phyloP scores from a whole-genome alignment of 2,797 vertebrate species.

The Propithecus perrieri region DNA sequence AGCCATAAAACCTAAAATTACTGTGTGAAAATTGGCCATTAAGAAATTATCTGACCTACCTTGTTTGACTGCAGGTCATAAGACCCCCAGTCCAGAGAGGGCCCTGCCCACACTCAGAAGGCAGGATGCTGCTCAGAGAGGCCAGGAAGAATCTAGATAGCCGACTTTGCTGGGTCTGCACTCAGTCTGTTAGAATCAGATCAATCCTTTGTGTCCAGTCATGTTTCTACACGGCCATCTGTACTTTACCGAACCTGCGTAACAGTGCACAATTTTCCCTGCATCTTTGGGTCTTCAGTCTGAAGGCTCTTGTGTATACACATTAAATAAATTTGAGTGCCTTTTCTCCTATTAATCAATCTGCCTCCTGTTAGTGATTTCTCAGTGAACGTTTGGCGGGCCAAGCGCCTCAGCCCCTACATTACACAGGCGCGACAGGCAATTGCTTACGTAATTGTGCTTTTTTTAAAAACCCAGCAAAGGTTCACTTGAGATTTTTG shows the following conservation, averaged over 20 bases:
- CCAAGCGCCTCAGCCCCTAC: not conserved
- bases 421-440: not conserved
- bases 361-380: not conserved
- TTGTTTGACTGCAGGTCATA: not conserved
- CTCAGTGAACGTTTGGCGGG: not conserved
- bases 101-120: not conserved
- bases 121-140: not conserved
- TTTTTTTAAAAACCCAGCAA: not conserved
- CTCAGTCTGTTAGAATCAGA: not conserved
- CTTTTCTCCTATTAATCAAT: not conserved
- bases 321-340: not conserved
- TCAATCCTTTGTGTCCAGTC: not conserved
- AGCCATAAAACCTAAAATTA: no score
- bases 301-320: not conserved
- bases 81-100: not conserved
- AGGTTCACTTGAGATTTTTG: not conserved
- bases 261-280: not conserved
- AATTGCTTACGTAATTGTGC: not conserved
- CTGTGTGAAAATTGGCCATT: no score
- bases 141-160: not conserved
- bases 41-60: not conserved
- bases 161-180: not conserved
- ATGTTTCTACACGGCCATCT: not conserved
- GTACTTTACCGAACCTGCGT: not conserved
- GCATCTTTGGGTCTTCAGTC: not conserved